Base-by-base conservation (phyloP, 2,888 invertebrate species). In the Toxonevra muliebris region DNA sequence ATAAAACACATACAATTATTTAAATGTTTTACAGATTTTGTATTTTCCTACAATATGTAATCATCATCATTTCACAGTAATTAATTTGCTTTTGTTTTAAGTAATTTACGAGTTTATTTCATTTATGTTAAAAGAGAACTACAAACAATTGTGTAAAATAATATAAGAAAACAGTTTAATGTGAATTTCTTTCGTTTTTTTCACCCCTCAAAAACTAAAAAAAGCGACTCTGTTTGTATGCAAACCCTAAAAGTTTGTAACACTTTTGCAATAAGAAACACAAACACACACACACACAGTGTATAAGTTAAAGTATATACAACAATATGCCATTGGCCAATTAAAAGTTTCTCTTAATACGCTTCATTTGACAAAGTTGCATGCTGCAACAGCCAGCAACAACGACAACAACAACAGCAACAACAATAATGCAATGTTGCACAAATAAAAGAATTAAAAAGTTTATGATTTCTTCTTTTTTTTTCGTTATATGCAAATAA, bases 261-360 rank as follows among this genome's bases (percentile, higher is more conserved):
- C 30, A 19, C 17, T 53, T 53, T 11, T 1, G 8, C 53, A 19
- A 15, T 15, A 53, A 53, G 15, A 19, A n/a, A 53, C 53, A 53
- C 53, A 53, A 15, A 53, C 53, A 15, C 53, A 20, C 15, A 20
- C 53, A 11, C 53, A 53, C 15, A 48, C 50, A 4, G 15, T 48
- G 7, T 48, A 48, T 30, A 30, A 30, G 30, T 30, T 30, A 30
- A 30, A 30, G 30, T 54, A 20, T 54, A 15, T 54, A 12, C 15
- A 7, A 5, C 76, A 78, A 79, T 76, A 79, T 78, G 80, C 75
- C 76, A 78, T 78, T 76, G 80, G 79, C 76, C 81, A 80, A 81
- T 81, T 81, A 80, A 80, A 80, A 81, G 79, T 80, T 80, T 75
- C 68, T 69, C 67, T 75, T 79, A 79, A 79, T 79, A 79, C 77